Conservation (phyloP, 2,113 vertebrate genomes). For the Calyptomena viridis region DNA sequence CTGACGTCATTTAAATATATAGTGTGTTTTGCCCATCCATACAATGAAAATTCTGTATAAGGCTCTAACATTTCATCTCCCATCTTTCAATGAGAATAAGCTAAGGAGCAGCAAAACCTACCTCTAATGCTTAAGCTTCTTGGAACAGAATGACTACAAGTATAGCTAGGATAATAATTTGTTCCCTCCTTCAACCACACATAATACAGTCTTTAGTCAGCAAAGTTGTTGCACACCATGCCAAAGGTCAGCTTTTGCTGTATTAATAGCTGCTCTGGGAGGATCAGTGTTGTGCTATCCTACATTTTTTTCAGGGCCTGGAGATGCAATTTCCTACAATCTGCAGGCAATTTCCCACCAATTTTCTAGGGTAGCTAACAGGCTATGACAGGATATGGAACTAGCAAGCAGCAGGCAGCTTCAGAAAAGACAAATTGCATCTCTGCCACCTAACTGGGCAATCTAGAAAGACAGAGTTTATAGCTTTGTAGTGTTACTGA, state of each 20-base stretch:
- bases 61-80: neutral
- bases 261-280: conserved; percentile 83
- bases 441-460: conserved; percentile 82
- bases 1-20: neutral
- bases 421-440: conserved; percentile 83
- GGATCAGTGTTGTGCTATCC: conserved; percentile 80
- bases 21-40: neutral
- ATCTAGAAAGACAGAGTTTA: conserved; percentile 80
- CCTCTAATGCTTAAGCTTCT: conserved; percentile 55
- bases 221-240: conserved; percentile 75
- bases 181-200: conserved; percentile 69
- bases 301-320: conserved; percentile 80
- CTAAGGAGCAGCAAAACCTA: neutral
- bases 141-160: conserved; percentile 43
- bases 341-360: conserved; percentile 86
- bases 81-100: neutral
- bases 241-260: conserved; percentile 79
- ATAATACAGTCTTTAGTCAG: conserved; percentile 79
- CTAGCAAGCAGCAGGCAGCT: conserved; percentile 80
- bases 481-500: conserved; percentile 79
- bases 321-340: conserved; percentile 87
- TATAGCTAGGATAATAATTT: conserved; percentile 65
- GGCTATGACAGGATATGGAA: conserved; percentile 84
- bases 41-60: neutral
- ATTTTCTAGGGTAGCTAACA: conserved; percentile 85